These are phyloP conservation scores for Rhipidura dahli DNA, from an alignment of 2,113 vertebrate species.

Conservation along the genomic window DNA sequence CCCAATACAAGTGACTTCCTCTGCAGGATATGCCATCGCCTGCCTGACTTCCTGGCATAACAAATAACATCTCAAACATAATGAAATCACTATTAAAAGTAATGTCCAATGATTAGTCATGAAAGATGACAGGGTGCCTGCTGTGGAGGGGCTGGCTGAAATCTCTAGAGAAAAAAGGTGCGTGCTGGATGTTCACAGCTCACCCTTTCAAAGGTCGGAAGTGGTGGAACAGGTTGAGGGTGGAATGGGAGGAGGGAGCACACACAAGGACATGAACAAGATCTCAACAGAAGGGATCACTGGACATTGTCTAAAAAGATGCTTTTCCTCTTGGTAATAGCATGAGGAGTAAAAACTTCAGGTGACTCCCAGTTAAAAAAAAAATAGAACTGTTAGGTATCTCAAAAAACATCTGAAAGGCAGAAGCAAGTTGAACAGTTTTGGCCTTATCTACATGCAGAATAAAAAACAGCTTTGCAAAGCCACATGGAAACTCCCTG, in stretches of 20 bases:
- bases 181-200: neutral
- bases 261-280: neutral
- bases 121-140: rapidly evolving
- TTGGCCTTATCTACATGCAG: neutral
- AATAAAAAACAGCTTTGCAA: neutral
- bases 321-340: neutral
- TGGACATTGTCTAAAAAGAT: neutral
- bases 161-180: neutral
- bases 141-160: neutral
- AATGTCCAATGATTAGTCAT: neutral
- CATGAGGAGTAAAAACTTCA: neutral
- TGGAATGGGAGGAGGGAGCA: neutral
- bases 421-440: neutral
- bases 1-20: neutral
- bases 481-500: neutral
- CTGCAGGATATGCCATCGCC: neutral
- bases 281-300: neutral
- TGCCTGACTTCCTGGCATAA: neutral
- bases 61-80: neutral
- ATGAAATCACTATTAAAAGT: neutral
- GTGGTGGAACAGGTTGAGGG: neutral
- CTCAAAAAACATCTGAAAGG: neutral
- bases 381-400: neutral
- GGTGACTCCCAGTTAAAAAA: neutral
- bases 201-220: neutral